Base-by-base conservation (phyloP, 2,113 vertebrate genomes). In the Malurus elegans region DNA sequence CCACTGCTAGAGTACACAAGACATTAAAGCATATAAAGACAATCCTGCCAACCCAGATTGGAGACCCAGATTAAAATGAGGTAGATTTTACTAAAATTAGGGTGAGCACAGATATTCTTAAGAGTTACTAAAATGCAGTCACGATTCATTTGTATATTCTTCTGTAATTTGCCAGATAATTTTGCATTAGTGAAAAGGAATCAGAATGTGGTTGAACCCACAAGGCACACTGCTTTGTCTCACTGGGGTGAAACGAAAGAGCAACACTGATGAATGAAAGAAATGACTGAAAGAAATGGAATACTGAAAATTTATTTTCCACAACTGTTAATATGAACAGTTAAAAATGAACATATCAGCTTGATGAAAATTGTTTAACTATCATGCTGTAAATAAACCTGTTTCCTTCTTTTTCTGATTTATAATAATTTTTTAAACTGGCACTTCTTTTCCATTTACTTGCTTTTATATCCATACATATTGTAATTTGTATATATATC, bases 301-400 rank as follows among this genome's bases (percentile, higher is more conserved):
- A 86, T 60, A 83, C 53, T 38, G 44, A 81, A 51, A 38, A 74
- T 79, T 90, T 93, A 93, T 90, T 96, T 88, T 80, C 71, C 70
- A 74, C 56, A 64, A 38, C 42, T 80, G 12, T 79, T 89, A 92
- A 62, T 44, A 92, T 81, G 24, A 81, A 71, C 40, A 71, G 24
- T 74, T 66, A 45, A 45, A 80, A 93, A 82, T n/a, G 9, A 90
- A 58, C 31, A 6, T 75, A 72, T 31, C 64, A 74, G 21, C 56
- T 84, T 71, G 56, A 61, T 36, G 34, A 19, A 92, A 60, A 86
- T 74, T 2, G 32, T 58, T 73, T 92, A 80, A 73, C 51, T 83
- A 40, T 64, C 42, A 10, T 42, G 56, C 19, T 56, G 38, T 9
- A 86, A 88, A 88, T 28, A 6, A 64, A 29, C 13, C 26, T 62